Evolutionary conservation across 2,888 invertebrate species (phyloP), one percentile per base, ranked within the genome.

Genomic region (Machimus atricapillus): DNA sequence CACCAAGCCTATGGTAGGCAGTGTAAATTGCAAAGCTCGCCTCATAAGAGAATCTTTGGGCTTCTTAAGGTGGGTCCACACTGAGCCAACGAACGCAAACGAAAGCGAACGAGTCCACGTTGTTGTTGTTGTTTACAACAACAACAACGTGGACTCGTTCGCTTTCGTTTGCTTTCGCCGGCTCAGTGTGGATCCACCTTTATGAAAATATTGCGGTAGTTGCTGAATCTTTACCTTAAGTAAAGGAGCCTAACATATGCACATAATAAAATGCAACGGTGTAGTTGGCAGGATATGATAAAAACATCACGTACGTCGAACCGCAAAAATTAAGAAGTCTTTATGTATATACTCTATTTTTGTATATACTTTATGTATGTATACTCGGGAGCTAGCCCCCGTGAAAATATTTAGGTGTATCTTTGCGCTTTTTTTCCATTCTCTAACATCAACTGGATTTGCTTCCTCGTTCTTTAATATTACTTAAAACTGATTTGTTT

Each of bases 381-480:
- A 66, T 66, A 52, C n/a, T 52, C 52, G n/a, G n/a, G 6, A 16
- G n/a, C 19, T 79, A 46, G 14, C 27, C 43, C 46, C n/a, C 37
- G 2, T 8, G 46, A 79, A 79, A 79, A 23, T 19, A 46, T 27
- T 46, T 66, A 73, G n/a, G n/a, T 27, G 27, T 14, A 66, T 27
- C 66, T 66, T 66, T 66, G 66, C 66, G 66, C 66, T 86, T 85
- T 73, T 85, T 73, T 5, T 88, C 58, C 87, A 88, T 87, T 88
- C 88, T 87, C 89, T 83, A 66, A 83, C 66, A 66, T 23, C 56
- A 83, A 56, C 16, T 37, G 74, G 12, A 37, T 83, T 86, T 89
- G 23, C 40, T 27, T 74, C 82, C 85, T 85, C 89, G 88, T 87
- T 88, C 88, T 88, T 89, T 87, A 87, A 87, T 92, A 77, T 58